Evolutionary conservation across 2,113 vertebrate species (phyloP).

Genomic region (Clupea harengus): DNA sequence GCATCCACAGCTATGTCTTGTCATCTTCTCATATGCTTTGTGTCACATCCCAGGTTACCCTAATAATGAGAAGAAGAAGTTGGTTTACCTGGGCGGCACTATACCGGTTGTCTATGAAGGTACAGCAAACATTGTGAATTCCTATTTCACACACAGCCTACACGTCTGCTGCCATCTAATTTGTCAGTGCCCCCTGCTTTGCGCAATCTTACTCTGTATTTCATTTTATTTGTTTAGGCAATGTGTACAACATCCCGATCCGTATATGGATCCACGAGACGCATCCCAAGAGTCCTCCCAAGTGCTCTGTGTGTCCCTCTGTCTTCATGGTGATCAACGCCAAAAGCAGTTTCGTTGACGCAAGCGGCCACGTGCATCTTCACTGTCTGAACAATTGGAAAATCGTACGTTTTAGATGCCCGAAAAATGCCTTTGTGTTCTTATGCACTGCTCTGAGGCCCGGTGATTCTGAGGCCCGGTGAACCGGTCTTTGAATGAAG

Average conservation of each 20-base stretch:
- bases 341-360: conserved; percentile 62
- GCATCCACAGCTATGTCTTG: background rate
- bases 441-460: too few species aligned
- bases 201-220: background rate
- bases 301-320: conserved; percentile 65
- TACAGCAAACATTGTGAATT: conserved; percentile 32
- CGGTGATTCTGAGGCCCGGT: too few species aligned
- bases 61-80: conserved; percentile 64
- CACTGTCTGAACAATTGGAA: conserved; percentile 64
- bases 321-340: conserved; percentile 68
- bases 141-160: background rate
- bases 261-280: conserved; percentile 74
- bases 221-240: conserved; percentile 45
- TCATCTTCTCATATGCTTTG: background rate
- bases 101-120: conserved; percentile 68
- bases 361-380: conserved; percentile 56
- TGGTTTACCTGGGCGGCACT: conserved; percentile 66
- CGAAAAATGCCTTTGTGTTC: too few species aligned
- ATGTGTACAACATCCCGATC: conserved; percentile 69
- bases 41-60: conserved; percentile 57
- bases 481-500: too few species aligned
- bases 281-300: conserved; percentile 65
- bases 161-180: background rate
- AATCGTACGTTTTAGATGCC: conserved; percentile 47
- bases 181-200: background rate